Evolutionary conservation across 2,888 invertebrate species (phyloP).

Genomic region (Disparrhopalites patrizii): DNA sequence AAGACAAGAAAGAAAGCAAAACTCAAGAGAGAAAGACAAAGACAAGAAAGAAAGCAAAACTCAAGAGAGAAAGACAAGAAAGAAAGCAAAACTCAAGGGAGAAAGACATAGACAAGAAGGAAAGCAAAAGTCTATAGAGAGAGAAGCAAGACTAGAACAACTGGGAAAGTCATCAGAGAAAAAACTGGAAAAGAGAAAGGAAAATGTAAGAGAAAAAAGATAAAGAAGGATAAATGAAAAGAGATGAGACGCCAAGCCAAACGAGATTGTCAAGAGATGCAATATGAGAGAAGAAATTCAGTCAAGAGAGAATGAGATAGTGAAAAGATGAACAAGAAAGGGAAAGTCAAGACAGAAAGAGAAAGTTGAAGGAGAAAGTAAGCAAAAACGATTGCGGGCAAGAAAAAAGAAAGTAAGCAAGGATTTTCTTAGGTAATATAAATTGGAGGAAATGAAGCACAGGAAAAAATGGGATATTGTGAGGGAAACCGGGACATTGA

Average conservation of each 20-base stretch:
- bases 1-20: too few species aligned
- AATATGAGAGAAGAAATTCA: neutral
- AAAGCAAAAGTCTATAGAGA: neutral
- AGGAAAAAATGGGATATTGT: neutral
- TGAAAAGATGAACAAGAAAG: neutral
- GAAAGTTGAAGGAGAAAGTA: too few species aligned
- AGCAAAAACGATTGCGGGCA: too few species aligned
- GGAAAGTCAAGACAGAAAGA: too few species aligned
- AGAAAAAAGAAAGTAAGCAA: conserved; percentile 5
- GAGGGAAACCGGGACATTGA: neutral
- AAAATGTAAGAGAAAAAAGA: neutral
- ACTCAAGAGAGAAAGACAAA: too few species aligned
- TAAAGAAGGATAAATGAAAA: too few species aligned
- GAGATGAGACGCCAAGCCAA: too few species aligned
- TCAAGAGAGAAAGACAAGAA: neutral
- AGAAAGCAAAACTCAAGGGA: neutral
- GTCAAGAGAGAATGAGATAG: neutral
- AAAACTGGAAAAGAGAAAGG: neutral
- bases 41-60: neutral
- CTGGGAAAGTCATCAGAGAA: neutral
- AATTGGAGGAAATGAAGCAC: neutral
- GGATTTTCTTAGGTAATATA: neutral
- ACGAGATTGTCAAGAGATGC: too few species aligned
- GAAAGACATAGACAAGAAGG: neutral
- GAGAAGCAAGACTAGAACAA: neutral